Evolutionary conservation across 2,888 invertebrate species (phyloP).

Genomic region (Rhagophthalmus giganteus): DNA sequence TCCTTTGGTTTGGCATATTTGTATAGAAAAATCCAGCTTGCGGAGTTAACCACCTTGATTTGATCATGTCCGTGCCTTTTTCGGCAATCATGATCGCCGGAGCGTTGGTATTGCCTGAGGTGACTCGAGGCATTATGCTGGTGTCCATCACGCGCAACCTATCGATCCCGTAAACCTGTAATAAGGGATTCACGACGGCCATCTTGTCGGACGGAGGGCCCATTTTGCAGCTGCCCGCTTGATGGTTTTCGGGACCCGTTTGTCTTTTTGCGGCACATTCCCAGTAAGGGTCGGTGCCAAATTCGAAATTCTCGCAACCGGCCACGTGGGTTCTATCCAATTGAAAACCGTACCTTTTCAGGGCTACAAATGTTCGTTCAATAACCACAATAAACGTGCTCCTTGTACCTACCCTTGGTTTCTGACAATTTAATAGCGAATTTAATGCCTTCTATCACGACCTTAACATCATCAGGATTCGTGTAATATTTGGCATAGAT

Average conservation of each 20-base stretch:
- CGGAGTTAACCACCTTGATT: slow-evolving; percentile 61
- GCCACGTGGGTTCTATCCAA: slow-evolving; percentile 72
- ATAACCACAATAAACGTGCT: too few species aligned
- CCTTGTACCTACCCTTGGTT: slow-evolving; percentile 61
- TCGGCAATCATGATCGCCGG: slow-evolving; percentile 71
- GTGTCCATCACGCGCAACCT: slow-evolving; percentile 71
- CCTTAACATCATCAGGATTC: slow-evolving; percentile 77
- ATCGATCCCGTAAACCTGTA: slow-evolving; percentile 65
- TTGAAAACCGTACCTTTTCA: slow-evolving; percentile 70
- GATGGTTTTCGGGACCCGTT: slow-evolving; percentile 68
- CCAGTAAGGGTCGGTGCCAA: slow-evolving; percentile 69
- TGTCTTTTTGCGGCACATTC: slow-evolving; percentile 62
- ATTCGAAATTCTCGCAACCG: slow-evolving; percentile 75
- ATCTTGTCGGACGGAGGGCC: slow-evolving; percentile 60
- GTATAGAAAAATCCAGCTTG: slow-evolving; percentile 51
- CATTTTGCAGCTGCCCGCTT: slow-evolving; percentile 68
- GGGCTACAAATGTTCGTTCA: slow-evolving; percentile 43
- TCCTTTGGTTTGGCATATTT: slow-evolving; percentile 44
- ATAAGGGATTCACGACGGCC: slow-evolving; percentile 61
- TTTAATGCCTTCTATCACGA: slow-evolving; percentile 81
- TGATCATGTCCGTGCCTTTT: slow-evolving; percentile 68
- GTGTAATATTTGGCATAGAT: slow-evolving; percentile 83
- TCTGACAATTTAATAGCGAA: slow-evolving; percentile 73
- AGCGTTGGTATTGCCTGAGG: slow-evolving; percentile 71
- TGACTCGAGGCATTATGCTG: slow-evolving; percentile 68